phyloP scores from a whole-genome alignment of 2,888 invertebrate species.

The Acanthoscelides obtectus region DNA sequence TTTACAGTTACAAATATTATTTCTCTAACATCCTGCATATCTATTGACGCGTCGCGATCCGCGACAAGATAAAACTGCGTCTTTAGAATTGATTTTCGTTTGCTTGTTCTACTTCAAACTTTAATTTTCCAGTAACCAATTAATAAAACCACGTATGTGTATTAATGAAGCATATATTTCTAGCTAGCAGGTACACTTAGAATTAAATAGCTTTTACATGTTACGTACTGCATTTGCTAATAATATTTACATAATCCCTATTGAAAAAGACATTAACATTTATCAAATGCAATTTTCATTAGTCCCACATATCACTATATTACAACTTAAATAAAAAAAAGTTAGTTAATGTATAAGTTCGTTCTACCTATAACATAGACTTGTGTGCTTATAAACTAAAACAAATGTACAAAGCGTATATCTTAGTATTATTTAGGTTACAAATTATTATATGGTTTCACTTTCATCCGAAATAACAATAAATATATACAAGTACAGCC shows the following conservation, averaged over 20 bases:
- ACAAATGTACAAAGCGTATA: conserved; percentile 31
- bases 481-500: conserved; percentile 1
- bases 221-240: conserved; percentile 27
- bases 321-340: conserved; percentile 24
- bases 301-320: conserved; percentile 23
- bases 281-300: conserved; percentile 34
- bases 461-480: neutral
- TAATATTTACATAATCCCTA: conserved; percentile 24
- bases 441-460: neutral
- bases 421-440: conserved; percentile 11
- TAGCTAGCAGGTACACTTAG: conserved; percentile 47
- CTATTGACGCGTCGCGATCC: too few relatives aligned
- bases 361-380: conserved; percentile 22
- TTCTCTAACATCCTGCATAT: too few relatives aligned
- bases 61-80: too few relatives aligned
- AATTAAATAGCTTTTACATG: conserved; percentile 31
- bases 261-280: conserved; percentile 21
- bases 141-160: conserved; percentile 17
- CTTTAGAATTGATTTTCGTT: too few relatives aligned
- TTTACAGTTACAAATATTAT: too few relatives aligned
- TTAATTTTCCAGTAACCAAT: too few relatives aligned
- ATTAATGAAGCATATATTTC: conserved; percentile 44
- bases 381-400: conserved; percentile 4
- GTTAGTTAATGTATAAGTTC: conserved; percentile 25
- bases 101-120: too few relatives aligned